phyloP scores from a whole-genome alignment of 1,140 invertebrate genomes.

The Proctacanthus coquilletti region DNA sequence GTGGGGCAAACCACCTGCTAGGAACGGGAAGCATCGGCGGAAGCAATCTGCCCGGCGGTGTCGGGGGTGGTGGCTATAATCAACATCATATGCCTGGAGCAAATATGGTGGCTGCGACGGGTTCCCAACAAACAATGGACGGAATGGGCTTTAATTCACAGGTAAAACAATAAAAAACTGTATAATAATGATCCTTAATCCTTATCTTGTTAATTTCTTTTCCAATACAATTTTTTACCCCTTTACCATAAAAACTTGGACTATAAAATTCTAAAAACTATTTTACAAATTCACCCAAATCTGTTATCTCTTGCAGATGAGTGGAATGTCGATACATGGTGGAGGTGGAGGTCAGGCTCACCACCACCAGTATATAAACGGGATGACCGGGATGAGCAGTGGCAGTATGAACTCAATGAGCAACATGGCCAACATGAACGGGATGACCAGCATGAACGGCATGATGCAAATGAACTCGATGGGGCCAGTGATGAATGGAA shows the following conservation, averaged over 20 bases:
- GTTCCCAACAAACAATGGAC: constrained; percentile 17
- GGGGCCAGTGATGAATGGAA: constrained; percentile 25
- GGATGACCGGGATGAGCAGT: constrained; percentile 14
- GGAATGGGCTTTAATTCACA: constrained; percentile 28
- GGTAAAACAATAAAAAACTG: constrained; percentile 10
- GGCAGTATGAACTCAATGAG: constrained; percentile 36
- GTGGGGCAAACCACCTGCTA: too few species aligned
- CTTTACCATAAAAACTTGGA: too few species aligned
- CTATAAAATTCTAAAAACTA: not conserved
- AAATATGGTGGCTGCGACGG: constrained; percentile 14
- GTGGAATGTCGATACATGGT: constrained; percentile 18
- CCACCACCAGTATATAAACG: constrained; percentile 13
- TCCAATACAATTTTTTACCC: too few species aligned
- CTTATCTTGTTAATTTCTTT: too few species aligned
- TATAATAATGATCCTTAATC: too few species aligned
- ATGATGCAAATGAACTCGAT: constrained; percentile 21
- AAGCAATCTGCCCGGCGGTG: constrained; percentile 20
- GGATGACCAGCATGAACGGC: constrained; percentile 41
- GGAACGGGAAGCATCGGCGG: constrained; percentile 19
- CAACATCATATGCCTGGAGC: not conserved
- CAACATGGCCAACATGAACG: constrained; percentile 43
- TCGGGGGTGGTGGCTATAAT: constrained; percentile 8
- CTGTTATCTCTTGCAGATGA: constrained; percentile 2
- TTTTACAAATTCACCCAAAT: not conserved
- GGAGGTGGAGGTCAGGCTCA: constrained; percentile 3